A percentile compares a stretch with the other conserved stretches of the same genome.
phyloP scores from a whole-genome alignment of 2,888 invertebrate species.

The Spicauda simplicius region DNA sequence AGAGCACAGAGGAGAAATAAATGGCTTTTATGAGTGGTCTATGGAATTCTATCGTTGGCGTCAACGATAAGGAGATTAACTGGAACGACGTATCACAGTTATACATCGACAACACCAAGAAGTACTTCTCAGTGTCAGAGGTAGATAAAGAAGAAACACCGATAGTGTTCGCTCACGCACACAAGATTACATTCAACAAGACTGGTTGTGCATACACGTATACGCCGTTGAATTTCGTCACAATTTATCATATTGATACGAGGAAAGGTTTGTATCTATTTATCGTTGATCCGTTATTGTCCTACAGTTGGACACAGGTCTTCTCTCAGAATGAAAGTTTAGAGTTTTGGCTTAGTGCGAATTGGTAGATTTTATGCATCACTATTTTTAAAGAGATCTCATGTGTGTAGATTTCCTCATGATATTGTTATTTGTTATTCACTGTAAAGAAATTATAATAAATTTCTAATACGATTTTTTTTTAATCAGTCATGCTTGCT shows the following conservation, averaged over 20 bases:
- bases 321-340: no score
- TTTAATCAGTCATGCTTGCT: no score
- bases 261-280: conserved; percentile 85
- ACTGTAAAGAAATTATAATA: no score
- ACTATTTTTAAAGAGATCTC: no score
- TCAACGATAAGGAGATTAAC: conserved; percentile 66
- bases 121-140: conserved; percentile 88
- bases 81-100: conserved; percentile 78
- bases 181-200: conserved; percentile 74
- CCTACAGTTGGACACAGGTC: no score
- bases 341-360: no score
- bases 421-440: no score
- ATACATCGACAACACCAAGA: conserved; percentile 84
- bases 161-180: conserved; percentile 84
- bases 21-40: conserved; percentile 81
- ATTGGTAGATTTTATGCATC: no score
- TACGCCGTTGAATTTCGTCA: conserved; percentile 85
- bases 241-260: conserved; percentile 86
- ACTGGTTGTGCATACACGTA: conserved; percentile 82
- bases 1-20: conserved; percentile 59
- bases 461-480: no score
- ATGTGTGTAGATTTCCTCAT: no score
- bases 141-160: conserved; percentile 86
- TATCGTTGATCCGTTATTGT: no score
- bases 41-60: conserved; percentile 79